phyloP scores from a whole-genome alignment of 2,113 vertebrate species.

The Rhabdomys dilectus region DNA sequence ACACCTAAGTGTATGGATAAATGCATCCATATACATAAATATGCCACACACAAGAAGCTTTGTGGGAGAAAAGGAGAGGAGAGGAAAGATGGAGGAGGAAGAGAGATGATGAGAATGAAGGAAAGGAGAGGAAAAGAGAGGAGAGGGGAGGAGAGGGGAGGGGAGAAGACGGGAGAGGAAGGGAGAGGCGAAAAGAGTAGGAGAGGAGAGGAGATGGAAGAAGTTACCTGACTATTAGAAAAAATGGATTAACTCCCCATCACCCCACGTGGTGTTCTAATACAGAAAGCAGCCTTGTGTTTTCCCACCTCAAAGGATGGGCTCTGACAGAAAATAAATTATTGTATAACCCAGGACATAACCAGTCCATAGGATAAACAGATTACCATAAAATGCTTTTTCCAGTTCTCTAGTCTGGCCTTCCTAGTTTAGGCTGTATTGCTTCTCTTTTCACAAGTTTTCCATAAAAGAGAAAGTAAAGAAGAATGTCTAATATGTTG shows the following conservation, averaged over 20 bases:
- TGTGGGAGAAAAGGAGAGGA: fast-evolving
- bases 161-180: not conserved
- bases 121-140: no score
- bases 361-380: not conserved
- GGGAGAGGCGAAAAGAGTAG: not conserved
- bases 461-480: no score
- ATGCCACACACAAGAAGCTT: no score
- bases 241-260: not conserved
- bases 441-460: not conserved
- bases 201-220: not conserved
- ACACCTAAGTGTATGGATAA: not conserved
- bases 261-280: not conserved
- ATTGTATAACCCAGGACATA: no score
- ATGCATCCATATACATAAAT: not conserved
- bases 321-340: not conserved
- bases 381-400: not conserved
- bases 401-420: not conserved
- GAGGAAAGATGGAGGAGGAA: no score
- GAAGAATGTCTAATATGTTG: not conserved
- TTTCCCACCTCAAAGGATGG: not conserved
- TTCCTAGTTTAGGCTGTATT: not conserved
- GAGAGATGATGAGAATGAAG: not conserved
- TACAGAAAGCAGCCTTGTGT: not conserved
- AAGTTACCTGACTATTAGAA: not conserved
- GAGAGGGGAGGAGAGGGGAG: not conserved